Conservation (phyloP, 2,113 vertebrate species). For the Anser brachyrhynchus region DNA sequence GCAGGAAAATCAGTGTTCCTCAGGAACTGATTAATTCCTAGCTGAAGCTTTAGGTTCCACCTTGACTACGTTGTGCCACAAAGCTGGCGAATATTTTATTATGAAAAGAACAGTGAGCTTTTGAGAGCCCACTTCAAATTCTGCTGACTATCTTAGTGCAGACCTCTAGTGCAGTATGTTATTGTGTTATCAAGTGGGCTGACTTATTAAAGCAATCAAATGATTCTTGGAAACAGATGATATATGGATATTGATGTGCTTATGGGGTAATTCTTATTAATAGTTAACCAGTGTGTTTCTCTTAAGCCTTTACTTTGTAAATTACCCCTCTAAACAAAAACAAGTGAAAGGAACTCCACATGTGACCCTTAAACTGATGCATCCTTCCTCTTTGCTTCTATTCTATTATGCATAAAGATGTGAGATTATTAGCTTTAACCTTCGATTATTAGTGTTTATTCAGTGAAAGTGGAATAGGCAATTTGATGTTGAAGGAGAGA, state of each 20-base stretch:
- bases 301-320: neutral
- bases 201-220: neutral
- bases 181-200: neutral
- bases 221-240: neutral
- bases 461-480: neutral
- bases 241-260: neutral
- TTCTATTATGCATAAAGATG: neutral
- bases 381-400: neutral
- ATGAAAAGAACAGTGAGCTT: neutral
- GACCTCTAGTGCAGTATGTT: neutral
- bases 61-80: neutral
- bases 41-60: neutral
- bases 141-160: neutral
- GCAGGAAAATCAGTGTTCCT: neutral
- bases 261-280: neutral
- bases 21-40: neutral
- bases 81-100: neutral
- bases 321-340: neutral
- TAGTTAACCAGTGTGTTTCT: neutral
- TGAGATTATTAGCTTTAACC: neutral
- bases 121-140: neutral
- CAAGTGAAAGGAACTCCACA: neutral
- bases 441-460: neutral
- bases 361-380: neutral
- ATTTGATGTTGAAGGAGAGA: neutral